Base-by-base conservation (phyloP, 2,888 invertebrate species). In the Strigamia maritima region DNA sequence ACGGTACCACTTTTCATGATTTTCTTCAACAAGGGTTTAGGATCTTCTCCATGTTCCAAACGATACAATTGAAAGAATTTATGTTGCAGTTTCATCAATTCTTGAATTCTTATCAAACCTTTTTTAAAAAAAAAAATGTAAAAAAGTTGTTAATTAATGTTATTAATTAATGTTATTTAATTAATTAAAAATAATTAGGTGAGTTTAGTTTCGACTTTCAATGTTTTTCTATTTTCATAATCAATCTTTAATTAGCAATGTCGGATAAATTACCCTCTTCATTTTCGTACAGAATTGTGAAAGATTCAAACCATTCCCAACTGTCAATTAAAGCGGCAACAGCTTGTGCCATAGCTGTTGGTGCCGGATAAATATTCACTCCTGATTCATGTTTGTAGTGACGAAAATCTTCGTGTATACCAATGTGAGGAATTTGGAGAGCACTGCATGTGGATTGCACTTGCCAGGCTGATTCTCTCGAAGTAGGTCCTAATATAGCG, bases 1-100 rank as follows among this genome's bases (percentile, higher is more conserved):
- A 94, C 94, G 86, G 94, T 94, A 0, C 94, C 94, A 0, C 94
- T 93, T 86, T 94, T 94, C 87, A 94, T 94, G 83, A 96, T 94
- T 88, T 95, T 94, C 85, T 96, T 96, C 83, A 96, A 87, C 38
- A 95, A 88, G 8, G 94, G 94, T 83, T 95, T 31, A 35, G 77
- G 75, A 26, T 81, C 80, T 22, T 40, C 49, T 12, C 76, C 79
- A 2, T 24, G 40, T 1, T 70, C 76, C 75, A 81, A 49, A 26
- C 78, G 80, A 8, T 76, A 44, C 16, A 79, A 1, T 19, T 40
- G 74, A 44, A 75, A 4, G 16, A n/a, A n/a, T 14, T 14, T 31
- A 10, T 31, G 22, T 19, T 76, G 28, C 84, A 91, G 89, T 83
- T 91, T 90, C 74, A 95, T 86, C 75, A 95, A 87, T 82, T 91